A percentile compares a stretch with the other conserved stretches of the same genome.
These are phyloP conservation scores for Macrophya annulata DNA, from an alignment of 2,888 invertebrate genomes.

Conservation along the genomic window DNA sequence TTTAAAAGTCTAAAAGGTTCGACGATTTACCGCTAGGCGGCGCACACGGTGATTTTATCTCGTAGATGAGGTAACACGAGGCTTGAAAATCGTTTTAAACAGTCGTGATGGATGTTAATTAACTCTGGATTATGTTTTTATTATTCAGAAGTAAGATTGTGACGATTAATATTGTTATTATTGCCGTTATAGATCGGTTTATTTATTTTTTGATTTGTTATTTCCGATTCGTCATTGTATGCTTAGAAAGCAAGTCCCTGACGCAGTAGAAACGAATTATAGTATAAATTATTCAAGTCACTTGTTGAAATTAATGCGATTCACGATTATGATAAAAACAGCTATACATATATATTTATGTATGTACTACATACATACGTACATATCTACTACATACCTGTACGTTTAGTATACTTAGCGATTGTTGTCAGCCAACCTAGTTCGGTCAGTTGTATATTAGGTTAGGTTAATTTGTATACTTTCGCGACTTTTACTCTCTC, in stretches of 20 bases:
- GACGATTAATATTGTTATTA: not conserved
- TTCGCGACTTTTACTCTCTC: not conserved
- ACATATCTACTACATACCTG: not conserved
- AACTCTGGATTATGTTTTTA: not conserved
- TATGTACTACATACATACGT: not conserved
- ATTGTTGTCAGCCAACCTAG: slow-evolving; percentile 22
- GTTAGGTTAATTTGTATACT: not conserved
- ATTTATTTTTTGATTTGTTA: not conserved
- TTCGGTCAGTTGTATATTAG: not conserved
- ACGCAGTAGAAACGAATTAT: not conserved
- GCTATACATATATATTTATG: not conserved
- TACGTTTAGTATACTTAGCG: not conserved
- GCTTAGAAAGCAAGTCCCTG: not conserved
- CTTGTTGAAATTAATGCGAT: slow-evolving; percentile 2
- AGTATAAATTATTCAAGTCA: slow-evolving; percentile 15
- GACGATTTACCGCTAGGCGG: not conserved
- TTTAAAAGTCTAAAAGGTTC: not conserved
- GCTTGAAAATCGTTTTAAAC: not conserved
- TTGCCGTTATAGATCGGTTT: not conserved
- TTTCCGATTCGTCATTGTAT: not conserved
- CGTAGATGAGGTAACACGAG: not conserved
- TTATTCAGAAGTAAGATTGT: not conserved
- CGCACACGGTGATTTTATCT: not conserved
- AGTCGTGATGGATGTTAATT: not conserved
- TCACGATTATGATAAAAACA: not conserved